These are phyloP conservation scores for Pygmarrhopalites habei DNA, from an alignment of 1,140 invertebrate genomes.

Conservation along the genomic window DNA sequence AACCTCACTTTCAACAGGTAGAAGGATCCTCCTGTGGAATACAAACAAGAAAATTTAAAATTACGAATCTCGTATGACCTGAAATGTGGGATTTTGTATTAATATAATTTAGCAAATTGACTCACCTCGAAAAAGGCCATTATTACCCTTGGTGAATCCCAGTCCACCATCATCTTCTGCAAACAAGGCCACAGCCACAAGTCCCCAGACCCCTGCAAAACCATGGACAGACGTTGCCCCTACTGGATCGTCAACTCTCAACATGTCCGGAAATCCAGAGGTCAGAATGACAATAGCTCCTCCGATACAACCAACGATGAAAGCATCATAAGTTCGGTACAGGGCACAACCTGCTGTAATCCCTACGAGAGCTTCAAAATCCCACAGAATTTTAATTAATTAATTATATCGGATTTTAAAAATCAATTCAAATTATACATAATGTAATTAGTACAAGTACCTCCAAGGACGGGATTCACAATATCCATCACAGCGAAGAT, in stretches of 20 bases:
- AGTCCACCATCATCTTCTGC: constrained; percentile 74
- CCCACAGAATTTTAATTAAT: no score
- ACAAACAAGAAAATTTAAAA: background rate
- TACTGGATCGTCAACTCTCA: constrained; percentile 82
- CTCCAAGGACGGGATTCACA: constrained; percentile 81
- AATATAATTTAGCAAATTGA: no score
- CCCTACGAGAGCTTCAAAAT: constrained; percentile 73
- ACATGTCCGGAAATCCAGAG: constrained; percentile 64
- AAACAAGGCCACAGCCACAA: constrained; percentile 81
- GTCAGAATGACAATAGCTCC: constrained; percentile 60
- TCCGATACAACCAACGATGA: constrained; percentile 74
- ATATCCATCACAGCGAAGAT: constrained; percentile 73
- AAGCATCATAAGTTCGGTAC: constrained; percentile 74
- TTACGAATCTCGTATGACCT: background rate
- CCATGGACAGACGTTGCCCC: constrained; percentile 83
- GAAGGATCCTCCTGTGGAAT: no score
- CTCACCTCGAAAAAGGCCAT: constrained; percentile 75
- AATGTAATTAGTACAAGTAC: no score
- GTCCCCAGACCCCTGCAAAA: constrained; percentile 57
- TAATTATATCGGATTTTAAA: constrained; percentile 77
- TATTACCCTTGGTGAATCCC: constrained; percentile 65
- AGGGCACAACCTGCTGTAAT: constrained; percentile 74
- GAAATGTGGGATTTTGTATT: no score
- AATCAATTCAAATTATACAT: no score
- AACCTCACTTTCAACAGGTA: no score